phyloP scores from a whole-genome alignment of 2,888 invertebrate species.

The Bellardia pandia region DNA sequence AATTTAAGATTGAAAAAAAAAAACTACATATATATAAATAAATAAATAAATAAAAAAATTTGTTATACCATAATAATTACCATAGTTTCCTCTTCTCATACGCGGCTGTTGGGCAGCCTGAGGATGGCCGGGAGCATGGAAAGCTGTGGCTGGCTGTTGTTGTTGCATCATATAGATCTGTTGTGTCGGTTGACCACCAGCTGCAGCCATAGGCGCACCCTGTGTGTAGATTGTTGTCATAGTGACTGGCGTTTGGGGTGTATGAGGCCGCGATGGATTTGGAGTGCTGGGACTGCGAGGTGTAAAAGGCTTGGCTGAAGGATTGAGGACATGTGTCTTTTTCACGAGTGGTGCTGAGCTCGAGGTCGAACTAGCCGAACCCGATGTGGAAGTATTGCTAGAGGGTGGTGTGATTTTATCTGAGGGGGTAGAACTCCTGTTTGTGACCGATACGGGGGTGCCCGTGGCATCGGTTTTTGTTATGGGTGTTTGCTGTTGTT shows the following conservation, averaged over 20 bases:
- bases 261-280: slow-evolving; percentile 90
- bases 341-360: slow-evolving; percentile 76
- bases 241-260: slow-evolving; percentile 90
- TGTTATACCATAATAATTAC: slow-evolving; percentile 73
- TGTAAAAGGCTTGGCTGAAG: slow-evolving; percentile 94
- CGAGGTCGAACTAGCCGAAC: slow-evolving; percentile 75
- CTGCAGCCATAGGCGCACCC: slow-evolving; percentile 80
- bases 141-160: slow-evolving; percentile 80
- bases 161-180: slow-evolving; percentile 83
- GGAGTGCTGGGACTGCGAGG: slow-evolving; percentile 89
- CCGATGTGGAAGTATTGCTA: slow-evolving; percentile 51
- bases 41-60: slow-evolving; percentile 6
- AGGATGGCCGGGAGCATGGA: slow-evolving; percentile 82
- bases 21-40: too few species aligned
- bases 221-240: slow-evolving; percentile 81
- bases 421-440: slow-evolving; percentile 48
- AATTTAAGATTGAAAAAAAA: too few species aligned
- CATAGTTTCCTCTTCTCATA: slow-evolving; percentile 83
- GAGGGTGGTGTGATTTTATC: slow-evolving; percentile 53
- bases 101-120: slow-evolving; percentile 82
- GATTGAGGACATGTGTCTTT: slow-evolving; percentile 92
- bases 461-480: slow-evolving; percentile 74
- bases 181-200: slow-evolving; percentile 81
- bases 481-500: slow-evolving; percentile 70
- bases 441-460: slow-evolving; percentile 74